Conservation (phyloP, 2,888 invertebrate genomes). For the Tolmerus cingulatus region DNA sequence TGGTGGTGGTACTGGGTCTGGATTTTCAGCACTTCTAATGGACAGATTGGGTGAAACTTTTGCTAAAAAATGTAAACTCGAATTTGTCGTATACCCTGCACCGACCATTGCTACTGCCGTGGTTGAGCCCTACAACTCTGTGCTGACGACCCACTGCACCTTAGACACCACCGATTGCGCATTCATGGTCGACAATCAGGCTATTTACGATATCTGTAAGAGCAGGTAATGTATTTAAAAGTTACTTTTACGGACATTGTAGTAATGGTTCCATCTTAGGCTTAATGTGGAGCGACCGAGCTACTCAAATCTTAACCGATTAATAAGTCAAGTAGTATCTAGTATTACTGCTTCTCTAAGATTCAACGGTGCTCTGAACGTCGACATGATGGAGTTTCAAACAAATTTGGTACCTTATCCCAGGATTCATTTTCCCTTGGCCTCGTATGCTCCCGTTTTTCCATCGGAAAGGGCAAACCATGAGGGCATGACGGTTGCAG, state of each 20-base stretch:
- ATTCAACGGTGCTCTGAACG: constrained; percentile 85
- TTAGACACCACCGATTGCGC: constrained; percentile 84
- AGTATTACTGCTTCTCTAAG: constrained; percentile 84
- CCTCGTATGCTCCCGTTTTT: constrained; percentile 77
- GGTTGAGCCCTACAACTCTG: constrained; percentile 91
- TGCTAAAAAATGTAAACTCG: constrained; percentile 84
- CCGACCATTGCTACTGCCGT: constrained; percentile 83
- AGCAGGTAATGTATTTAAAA: constrained; percentile 64
- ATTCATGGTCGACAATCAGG: constrained; percentile 92
- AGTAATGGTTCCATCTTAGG: constrained; percentile 33
- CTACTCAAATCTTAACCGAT: constrained; percentile 74
- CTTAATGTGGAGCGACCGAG: constrained; percentile 72
- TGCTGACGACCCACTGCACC: constrained; percentile 87
- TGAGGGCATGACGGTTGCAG: constrained; percentile 77
- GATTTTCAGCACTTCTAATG: constrained; percentile 85
- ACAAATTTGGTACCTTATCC: constrained; percentile 92
- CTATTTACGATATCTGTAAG: constrained; percentile 87
- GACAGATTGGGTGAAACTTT: constrained; percentile 82
- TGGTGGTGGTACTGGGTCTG: constrained; percentile 84
- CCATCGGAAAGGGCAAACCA: constrained; percentile 77
- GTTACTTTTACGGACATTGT: too few species aligned
- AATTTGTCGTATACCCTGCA: constrained; percentile 63
- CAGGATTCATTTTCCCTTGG: constrained; percentile 86
- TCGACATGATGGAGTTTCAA: constrained; percentile 89
- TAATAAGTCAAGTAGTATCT: constrained; percentile 75